Evolutionary conservation across 1,140 invertebrate genomes (phyloP).

Genomic region (Leptinotarsa texana): DNA sequence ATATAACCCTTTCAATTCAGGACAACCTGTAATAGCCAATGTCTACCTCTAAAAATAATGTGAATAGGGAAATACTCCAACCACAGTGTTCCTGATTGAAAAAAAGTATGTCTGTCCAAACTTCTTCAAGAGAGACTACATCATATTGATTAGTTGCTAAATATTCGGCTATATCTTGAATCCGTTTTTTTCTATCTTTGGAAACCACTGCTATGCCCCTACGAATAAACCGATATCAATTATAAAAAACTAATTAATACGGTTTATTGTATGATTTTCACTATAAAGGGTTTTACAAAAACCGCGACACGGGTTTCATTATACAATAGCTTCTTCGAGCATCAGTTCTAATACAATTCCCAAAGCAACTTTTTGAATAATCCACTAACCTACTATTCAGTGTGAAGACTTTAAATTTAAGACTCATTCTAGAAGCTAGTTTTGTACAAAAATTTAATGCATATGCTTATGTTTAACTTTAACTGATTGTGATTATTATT

Average conservation of each 20-base stretch:
- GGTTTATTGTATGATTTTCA: too few species aligned
- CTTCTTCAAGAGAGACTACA: constrained; percentile 90
- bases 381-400: constrained; percentile 65
- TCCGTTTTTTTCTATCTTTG: constrained; percentile 73
- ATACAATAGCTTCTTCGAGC: too few species aligned
- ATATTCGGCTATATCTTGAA: constrained; percentile 79
- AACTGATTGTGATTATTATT: background rate
- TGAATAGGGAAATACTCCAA: constrained; percentile 72
- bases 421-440: background rate
- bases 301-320: too few species aligned
- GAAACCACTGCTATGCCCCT: constrained; percentile 86
- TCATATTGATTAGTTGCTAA: constrained; percentile 74
- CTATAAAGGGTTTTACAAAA: too few species aligned
- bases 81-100: constrained; percentile 66
- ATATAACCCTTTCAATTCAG: too few species aligned
- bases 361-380: background rate
- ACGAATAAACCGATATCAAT: constrained; percentile 32
- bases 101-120: constrained; percentile 85
- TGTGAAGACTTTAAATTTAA: constrained; percentile 55
- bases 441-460: too few species aligned
- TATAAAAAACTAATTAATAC: too few species aligned
- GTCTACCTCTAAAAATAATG: constrained; percentile 92
- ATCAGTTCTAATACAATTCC: constrained; percentile 17
- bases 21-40: background rate
- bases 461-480: too few species aligned